Evolutionary conservation across 2,888 invertebrate genomes (phyloP).

Genomic region (Lasioglossum marginatum): DNA sequence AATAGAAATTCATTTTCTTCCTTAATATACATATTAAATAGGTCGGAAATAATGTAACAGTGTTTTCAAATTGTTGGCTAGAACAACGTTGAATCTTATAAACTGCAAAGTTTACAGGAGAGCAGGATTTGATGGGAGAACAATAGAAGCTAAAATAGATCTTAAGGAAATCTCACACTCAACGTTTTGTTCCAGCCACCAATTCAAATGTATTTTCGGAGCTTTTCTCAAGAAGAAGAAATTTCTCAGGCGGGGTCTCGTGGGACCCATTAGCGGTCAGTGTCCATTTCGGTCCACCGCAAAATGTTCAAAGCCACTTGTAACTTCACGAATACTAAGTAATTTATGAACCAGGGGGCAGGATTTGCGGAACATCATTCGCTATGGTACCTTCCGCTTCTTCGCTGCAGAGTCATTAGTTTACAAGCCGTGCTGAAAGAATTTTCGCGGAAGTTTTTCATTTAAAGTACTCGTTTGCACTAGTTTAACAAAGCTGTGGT

Average conservation of each 20-base stretch:
- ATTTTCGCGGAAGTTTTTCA: not conserved
- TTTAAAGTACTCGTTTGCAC: not conserved
- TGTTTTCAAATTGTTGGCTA: too few relatives aligned
- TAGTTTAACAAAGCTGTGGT: not conserved
- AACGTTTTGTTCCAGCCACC: too few relatives aligned
- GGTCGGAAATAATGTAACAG: too few relatives aligned
- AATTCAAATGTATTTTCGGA: not conserved
- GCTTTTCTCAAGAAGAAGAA: conserved; percentile 21
- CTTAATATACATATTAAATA: too few relatives aligned
- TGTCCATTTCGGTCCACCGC: conserved; percentile 75
- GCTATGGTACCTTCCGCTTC: conserved; percentile 63
- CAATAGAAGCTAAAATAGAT: too few relatives aligned
- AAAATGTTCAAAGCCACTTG: conserved; percentile 72
- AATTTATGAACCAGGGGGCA: conserved; percentile 75
- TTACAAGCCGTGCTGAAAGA: conserved; percentile 59
- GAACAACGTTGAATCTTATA: too few relatives aligned
- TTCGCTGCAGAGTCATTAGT: conserved; percentile 67
- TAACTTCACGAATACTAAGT: conserved; percentile 73
- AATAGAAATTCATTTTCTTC: too few relatives aligned
- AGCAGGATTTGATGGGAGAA: too few relatives aligned
- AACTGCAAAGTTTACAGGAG: too few relatives aligned
- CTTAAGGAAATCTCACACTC: too few relatives aligned
- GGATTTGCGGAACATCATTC: conserved; percentile 71
- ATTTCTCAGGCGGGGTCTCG: conserved; percentile 67
- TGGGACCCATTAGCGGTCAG: conserved; percentile 78